These are phyloP conservation scores for Saimiri boliviensis DNA, from an alignment of 2,113 vertebrate genomes.

Conservation along the genomic window DNA sequence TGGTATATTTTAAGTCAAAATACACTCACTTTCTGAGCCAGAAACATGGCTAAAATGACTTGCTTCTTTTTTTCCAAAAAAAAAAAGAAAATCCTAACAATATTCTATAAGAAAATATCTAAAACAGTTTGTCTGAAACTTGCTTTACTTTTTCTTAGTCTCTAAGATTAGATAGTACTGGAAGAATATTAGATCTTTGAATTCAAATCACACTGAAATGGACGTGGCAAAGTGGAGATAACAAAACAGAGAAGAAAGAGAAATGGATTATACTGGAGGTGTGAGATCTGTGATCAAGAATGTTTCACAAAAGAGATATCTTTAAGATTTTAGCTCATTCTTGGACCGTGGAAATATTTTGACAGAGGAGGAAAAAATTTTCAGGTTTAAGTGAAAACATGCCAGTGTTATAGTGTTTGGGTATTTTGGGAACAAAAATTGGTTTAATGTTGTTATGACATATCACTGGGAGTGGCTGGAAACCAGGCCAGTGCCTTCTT, in stretches of 20 bases:
- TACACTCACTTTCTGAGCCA: background rate
- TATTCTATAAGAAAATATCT: slow-evolving; percentile 12
- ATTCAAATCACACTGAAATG: background rate
- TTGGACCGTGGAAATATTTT: slow-evolving; percentile 52
- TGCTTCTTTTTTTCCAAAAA: background rate
- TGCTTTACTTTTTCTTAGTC: slow-evolving; percentile 40
- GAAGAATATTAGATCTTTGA: background rate
- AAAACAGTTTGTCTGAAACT: background rate
- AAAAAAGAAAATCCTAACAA: slow-evolving; percentile 7
- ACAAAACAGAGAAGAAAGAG: slow-evolving; percentile 15
- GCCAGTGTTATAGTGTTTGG: background rate
- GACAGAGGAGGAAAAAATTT: background rate
- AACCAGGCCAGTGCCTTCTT: background rate
- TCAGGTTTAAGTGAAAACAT: background rate
- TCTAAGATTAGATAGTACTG: slow-evolving; percentile 15
- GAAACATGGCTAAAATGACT: slow-evolving; percentile 19
- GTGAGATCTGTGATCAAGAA: background rate
- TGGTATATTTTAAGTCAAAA: slow-evolving; percentile 21
- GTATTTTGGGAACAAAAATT: background rate
- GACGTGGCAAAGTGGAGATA: background rate
- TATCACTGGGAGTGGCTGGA: background rate
- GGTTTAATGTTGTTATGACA: background rate
- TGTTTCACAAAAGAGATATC: background rate
- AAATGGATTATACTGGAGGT: background rate
- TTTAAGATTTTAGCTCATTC: background rate